A percentile compares a stretch with the other conserved stretches of the same genome.
phyloP scores from a whole-genome alignment of 2,888 invertebrate species.

The Bembecia ichneumoniformis region DNA sequence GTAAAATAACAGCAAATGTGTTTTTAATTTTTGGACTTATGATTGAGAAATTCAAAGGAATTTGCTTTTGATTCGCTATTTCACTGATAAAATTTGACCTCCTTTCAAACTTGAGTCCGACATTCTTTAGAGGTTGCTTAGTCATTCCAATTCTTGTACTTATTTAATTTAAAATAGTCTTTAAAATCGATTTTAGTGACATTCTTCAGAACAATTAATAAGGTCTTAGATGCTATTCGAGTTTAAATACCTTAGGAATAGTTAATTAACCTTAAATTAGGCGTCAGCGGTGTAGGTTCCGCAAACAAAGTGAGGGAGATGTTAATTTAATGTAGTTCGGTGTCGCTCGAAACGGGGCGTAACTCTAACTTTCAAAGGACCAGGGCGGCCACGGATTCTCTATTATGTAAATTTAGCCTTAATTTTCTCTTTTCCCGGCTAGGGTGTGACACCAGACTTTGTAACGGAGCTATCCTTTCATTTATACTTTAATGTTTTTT shows the following conservation, averaged over 20 bases:
- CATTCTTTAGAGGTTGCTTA: too few relatives aligned
- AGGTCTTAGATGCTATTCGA: too few relatives aligned
- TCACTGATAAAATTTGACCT: too few relatives aligned
- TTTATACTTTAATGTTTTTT: conserved; percentile 39
- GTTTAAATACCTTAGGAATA: conserved; percentile 21
- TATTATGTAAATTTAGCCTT: conserved; percentile 69
- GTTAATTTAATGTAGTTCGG: conserved; percentile 66
- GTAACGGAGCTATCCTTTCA: conserved; percentile 55
- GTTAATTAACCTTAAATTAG: conserved; percentile 48
- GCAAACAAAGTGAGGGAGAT: conserved; percentile 63
- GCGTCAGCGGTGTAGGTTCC: conserved; percentile 38
- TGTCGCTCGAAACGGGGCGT: conserved; percentile 54
- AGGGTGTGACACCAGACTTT: conserved; percentile 56
- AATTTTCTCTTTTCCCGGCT: conserved; percentile 64
- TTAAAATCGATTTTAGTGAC: too few relatives aligned
- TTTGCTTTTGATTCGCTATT: too few relatives aligned
- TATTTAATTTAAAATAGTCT: too few relatives aligned
- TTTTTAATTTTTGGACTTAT: too few relatives aligned
- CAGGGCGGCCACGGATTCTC: conserved; percentile 64
- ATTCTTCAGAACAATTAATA: too few relatives aligned
- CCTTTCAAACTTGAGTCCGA: too few relatives aligned
- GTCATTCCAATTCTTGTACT: too few relatives aligned
- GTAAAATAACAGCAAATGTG: too few relatives aligned
- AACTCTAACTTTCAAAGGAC: conserved; percentile 63
- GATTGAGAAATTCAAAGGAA: too few relatives aligned